A percentile compares a stretch with the other conserved stretches of the same genome.
phyloP scores from a whole-genome alignment of 2,113 vertebrate species.

The Cyprinodon variegatus region DNA sequence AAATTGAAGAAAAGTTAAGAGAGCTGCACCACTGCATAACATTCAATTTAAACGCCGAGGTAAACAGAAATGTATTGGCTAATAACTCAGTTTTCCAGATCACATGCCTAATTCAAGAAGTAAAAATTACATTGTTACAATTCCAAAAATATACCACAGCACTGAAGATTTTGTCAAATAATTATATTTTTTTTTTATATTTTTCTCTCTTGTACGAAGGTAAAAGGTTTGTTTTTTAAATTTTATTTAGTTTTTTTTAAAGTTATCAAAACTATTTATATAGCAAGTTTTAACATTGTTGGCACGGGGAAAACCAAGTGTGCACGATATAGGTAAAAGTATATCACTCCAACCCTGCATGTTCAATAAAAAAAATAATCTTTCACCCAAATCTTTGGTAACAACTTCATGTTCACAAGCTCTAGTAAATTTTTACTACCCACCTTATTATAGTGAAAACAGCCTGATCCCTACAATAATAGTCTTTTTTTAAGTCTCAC shows the following conservation, averaged over 20 bases:
- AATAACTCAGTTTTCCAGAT: background rate
- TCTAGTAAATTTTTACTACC: background rate
- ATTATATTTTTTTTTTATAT: background rate
- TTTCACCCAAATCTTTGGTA: background rate
- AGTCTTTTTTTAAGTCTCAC: background rate
- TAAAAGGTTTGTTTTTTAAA: background rate
- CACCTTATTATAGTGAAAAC: background rate
- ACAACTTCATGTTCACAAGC: too few relatives aligned
- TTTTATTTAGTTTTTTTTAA: too few relatives aligned
- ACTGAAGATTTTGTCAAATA: background rate
- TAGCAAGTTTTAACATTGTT: background rate
- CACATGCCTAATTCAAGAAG: background rate
- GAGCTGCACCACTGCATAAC: too few relatives aligned
- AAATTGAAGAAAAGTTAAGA: background rate
- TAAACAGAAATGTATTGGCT: background rate
- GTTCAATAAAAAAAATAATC: background rate
- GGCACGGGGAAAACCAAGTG: background rate
- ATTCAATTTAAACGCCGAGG: too few relatives aligned
- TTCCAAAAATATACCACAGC: background rate
- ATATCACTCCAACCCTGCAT: background rate
- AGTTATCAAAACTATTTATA: background rate
- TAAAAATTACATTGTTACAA: background rate
- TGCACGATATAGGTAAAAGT: background rate
- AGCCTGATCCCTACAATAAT: background rate
- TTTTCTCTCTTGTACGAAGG: background rate